These are phyloP conservation scores for Pristionchus arcanus DNA, from an alignment of 2,888 invertebrate species.

Conservation along the genomic window DNA sequence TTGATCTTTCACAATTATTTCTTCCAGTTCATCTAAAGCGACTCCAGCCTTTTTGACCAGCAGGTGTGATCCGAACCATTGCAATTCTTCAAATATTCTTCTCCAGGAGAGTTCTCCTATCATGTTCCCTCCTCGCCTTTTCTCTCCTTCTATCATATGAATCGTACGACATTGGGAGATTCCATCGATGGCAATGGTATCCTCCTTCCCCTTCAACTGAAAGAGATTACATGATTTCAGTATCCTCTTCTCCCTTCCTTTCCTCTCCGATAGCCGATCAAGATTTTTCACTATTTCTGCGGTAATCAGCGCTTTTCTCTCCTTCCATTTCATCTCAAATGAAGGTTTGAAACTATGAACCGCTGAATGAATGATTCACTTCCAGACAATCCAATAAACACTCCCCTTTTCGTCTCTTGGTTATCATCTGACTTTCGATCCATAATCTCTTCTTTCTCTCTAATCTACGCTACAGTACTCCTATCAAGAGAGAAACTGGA, in stretches of 20 bases:
- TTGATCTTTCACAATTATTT: background rate
- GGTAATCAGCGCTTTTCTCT: background rate
- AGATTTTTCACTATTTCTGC: background rate
- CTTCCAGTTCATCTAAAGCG: background rate
- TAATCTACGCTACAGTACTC: conserved; percentile 42
- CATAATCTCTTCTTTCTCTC: conserved; percentile 2
- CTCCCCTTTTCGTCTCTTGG: background rate
- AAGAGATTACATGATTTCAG: background rate
- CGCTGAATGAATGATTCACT: background rate
- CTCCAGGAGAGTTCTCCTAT: background rate
- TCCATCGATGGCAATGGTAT: conserved; percentile 33
- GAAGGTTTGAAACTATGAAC: background rate
- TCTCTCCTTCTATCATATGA: conserved; percentile 26
- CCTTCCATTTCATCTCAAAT: conserved; percentile 29
- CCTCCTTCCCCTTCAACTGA: background rate
- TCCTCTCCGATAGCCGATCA: conserved; percentile 24
- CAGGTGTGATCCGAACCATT: background rate
- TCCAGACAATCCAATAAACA: background rate
- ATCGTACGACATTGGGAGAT: background rate
- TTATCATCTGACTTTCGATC: background rate
- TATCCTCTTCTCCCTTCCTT: conserved; percentile 10
- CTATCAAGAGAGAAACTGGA: background rate
- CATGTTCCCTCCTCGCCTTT: background rate
- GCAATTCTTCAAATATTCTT: background rate
- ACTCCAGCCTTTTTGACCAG: background rate